These are phyloP conservation scores for Machaerirhynchus nigripectus DNA, from an alignment of 2,113 vertebrate species.

Conservation along the genomic window DNA sequence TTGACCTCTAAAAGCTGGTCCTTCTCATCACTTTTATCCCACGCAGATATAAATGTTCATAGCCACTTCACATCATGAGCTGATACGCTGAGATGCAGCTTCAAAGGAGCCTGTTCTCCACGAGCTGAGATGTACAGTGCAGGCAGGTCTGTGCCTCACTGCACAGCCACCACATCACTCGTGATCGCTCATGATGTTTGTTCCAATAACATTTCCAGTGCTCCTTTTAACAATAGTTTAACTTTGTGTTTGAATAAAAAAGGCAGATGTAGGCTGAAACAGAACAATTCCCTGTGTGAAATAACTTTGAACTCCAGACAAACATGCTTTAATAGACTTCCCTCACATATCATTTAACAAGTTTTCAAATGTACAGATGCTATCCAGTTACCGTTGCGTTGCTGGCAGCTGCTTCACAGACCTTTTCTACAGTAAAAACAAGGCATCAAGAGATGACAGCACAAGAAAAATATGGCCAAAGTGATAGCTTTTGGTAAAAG, in stretches of 20 bases:
- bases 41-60: neutral
- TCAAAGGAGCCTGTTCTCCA: neutral
- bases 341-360: neutral
- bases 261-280: neutral
- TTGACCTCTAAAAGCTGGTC: neutral
- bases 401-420: constrained; percentile 20
- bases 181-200: neutral
- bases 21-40: neutral
- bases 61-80: accelerated
- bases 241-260: neutral
- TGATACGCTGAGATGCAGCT: accelerated
- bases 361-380: neutral
- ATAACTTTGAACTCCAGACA: neutral
- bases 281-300: neutral
- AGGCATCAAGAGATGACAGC: neutral
- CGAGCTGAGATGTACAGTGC: accelerated
- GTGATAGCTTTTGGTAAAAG: neutral
- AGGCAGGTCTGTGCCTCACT: neutral
- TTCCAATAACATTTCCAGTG: neutral
- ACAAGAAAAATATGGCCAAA: neutral
- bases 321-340: neutral
- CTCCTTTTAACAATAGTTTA: neutral
- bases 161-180: neutral
- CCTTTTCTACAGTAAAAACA: neutral
- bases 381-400: neutral